Percentiles rank a stretch among this genome's conserved stretches.
Conservation (phyloP, 2,113 vertebrate species). For the Chionis minor region DNA sequence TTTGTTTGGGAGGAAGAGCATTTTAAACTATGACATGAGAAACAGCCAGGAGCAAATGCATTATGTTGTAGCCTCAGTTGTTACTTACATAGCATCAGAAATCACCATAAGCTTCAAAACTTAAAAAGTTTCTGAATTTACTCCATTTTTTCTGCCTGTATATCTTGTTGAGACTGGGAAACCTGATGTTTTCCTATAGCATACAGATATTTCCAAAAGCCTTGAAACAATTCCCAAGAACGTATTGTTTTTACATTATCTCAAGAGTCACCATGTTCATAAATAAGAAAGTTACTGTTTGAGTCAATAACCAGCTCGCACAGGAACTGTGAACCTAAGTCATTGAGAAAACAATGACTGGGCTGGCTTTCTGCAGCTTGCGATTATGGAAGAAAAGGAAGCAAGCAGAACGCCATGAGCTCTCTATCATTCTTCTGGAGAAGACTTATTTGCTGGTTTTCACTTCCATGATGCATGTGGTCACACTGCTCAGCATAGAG, state of each 20-base stretch:
- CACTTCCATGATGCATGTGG: not conserved
- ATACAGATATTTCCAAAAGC: not conserved
- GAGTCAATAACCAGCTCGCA: not conserved
- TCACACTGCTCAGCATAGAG: not conserved
- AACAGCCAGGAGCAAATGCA: not conserved
- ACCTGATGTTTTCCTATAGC: not conserved
- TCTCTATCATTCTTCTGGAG: not conserved
- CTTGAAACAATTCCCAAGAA: not conserved
- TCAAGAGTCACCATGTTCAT: not conserved
- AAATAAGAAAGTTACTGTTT: slow-evolving; percentile 31
- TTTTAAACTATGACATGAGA: not conserved
- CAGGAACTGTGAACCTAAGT: not conserved
- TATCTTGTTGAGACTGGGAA: not conserved
- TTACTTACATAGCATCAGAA: not conserved
- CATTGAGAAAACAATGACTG: not conserved
- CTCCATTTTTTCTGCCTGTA: not conserved
- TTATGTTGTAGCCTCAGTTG: not conserved
- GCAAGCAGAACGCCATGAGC: not conserved
- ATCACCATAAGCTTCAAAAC: not conserved
- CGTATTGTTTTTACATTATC: slow-evolving; percentile 29
- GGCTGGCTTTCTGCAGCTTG: not conserved
- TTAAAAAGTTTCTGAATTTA: not conserved
- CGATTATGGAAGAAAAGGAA: not conserved
- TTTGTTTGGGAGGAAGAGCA: not conserved
- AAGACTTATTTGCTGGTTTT: not conserved